Base-by-base conservation (phyloP, 1,140 invertebrate genomes). In the Drosophila pseudoobscura region DNA sequence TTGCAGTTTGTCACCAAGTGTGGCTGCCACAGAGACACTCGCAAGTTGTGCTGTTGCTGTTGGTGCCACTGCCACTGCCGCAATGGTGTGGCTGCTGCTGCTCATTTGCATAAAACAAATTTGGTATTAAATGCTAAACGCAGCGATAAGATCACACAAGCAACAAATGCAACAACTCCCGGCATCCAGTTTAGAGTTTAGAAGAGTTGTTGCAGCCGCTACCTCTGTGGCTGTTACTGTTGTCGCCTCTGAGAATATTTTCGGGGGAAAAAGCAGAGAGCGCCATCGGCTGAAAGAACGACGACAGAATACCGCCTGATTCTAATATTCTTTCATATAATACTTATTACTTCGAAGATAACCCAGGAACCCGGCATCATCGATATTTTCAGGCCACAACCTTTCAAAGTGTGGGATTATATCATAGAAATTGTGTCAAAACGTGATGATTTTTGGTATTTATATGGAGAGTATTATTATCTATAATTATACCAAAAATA, bases 41-140 rank as follows among this genome's bases (percentile, higher is more conserved):
- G 60, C 50, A 55, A 59, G 75, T 83, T 75, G 26, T 31, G 78
- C 55, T 29, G 61, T 82, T 31, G 78, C 55, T 29, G 61, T 82
- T 74, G 60, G 41, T 43, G 65, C 62, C 63, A 69, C 58, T 54
- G 73, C 68, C 9, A 39, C 35, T 39, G 35, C 35, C 11, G 11
- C 11, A 39, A 13, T 39, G 35, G 11, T 39, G 35, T 39, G 35
- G 58, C 63, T 65, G 50, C 69, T 56, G 82, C 57, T 58, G 75
- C 74, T 89, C 80, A 89, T 89, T 89, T 89, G 85, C 85, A 89
- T 87, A 89, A 89, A 89, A 89, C 85, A 89, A 89, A 89, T 89
- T 89, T 89, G 85, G 85, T 89, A 89, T 89, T 89, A 89, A 89
- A 89, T 89, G 78, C 78, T 89, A 80, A 73, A 60, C 72, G 39